Conservation (phyloP, 1,140 invertebrate species). For the Drosophila arawakana region DNA sequence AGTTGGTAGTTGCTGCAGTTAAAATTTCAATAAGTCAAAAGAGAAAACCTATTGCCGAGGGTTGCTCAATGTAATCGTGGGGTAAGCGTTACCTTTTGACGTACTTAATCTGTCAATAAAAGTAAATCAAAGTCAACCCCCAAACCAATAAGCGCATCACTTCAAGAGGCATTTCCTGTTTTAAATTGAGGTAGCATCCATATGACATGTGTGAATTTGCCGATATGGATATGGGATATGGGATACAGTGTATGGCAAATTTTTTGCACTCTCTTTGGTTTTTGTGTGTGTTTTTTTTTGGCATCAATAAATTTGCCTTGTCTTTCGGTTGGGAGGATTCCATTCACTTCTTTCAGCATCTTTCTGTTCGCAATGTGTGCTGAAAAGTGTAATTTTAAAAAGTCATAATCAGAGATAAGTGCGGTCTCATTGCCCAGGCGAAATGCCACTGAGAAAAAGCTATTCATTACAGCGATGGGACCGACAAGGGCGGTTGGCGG, state of each 20-base stretch:
- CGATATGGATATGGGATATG: constrained; percentile 65
- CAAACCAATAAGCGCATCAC: constrained; percentile 57
- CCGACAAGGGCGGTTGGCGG: constrained; percentile 42
- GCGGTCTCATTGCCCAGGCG: constrained; percentile 77
- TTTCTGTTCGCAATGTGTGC: constrained; percentile 48
- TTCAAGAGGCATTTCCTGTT: constrained; percentile 83
- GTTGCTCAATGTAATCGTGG: constrained; percentile 38
- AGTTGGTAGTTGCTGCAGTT: constrained; percentile 30
- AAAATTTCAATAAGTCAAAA: constrained; percentile 68
- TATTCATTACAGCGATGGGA: constrained; percentile 76
- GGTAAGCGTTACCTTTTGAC: constrained; percentile 73
- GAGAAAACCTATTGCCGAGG: constrained; percentile 48
- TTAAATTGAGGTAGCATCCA: constrained; percentile 74
- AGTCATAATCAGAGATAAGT: constrained; percentile 84
- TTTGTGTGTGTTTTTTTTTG: constrained; percentile 25
- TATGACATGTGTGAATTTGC: constrained; percentile 69
- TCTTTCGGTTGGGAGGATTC: constrained; percentile 26
- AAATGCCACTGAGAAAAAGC: constrained; percentile 57
- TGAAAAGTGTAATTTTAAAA: constrained; percentile 84
- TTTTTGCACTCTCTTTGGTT: constrained; percentile 40
- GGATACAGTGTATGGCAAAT: constrained; percentile 55
- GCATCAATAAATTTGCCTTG: constrained; percentile 67
- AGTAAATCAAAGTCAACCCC: constrained; percentile 82
- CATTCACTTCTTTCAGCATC: constrained; percentile 21
- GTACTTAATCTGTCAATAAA: constrained; percentile 83